Conservation (phyloP, 2,797 vertebrate species). For the Pitangus sulphuratus region DNA sequence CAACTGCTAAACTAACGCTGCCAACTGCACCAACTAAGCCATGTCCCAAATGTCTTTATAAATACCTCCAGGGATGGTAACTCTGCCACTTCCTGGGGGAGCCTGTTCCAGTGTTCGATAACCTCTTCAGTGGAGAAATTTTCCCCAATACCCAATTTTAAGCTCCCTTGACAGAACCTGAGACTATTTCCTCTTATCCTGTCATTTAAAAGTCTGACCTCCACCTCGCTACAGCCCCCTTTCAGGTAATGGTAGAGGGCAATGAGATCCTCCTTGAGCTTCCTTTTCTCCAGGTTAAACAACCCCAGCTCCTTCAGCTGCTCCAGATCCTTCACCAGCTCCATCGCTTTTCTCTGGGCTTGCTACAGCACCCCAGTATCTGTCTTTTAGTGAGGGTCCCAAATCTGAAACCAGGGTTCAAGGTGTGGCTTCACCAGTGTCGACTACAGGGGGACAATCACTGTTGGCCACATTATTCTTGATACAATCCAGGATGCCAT, state of each 20-base stretch:
- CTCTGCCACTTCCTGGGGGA: background rate
- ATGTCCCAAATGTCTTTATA: background rate
- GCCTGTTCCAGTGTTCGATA: too few relatives aligned
- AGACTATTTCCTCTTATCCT: background rate
- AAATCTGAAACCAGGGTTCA: accelerated
- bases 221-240: accelerated
- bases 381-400: background rate
- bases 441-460: accelerated
- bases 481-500: background rate
- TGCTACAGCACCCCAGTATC: accelerated
- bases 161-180: background rate
- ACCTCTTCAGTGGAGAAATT: background rate
- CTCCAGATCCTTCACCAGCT: background rate
- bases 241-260: background rate
- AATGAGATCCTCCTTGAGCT: background rate
- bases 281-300: background rate
- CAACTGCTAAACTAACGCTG: background rate
- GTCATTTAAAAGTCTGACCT: background rate
- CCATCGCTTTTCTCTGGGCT: accelerated
- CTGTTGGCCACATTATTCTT: background rate
- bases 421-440: accelerated
- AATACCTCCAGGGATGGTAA: background rate
- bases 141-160: background rate
- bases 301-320: accelerated
- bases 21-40: background rate